Evolutionary conservation across 2,113 vertebrate species (phyloP), one percentile per base, ranked within the genome.

Genomic region (Prolemur simus): DNA sequence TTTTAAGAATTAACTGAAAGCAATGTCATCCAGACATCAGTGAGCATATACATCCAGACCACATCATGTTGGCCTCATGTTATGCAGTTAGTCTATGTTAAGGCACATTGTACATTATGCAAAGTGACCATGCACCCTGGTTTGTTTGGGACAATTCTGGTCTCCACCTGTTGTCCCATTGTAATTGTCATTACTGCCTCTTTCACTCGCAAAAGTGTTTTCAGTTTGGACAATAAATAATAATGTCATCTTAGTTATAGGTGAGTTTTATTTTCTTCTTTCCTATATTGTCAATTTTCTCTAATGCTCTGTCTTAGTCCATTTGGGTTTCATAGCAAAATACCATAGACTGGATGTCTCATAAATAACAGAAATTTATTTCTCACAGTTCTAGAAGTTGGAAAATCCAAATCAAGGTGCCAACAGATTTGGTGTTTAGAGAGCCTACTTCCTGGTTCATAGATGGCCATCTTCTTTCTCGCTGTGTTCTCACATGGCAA

Each of bases 1-100:
- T 81, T 94, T 69, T 82, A 94, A 91, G 92, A 91, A 87, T 20
- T 76, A 29, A 76, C 49, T 76, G 58, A 91, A 83, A 91, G 39
- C 20, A 68, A 42, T 58, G 29, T 64, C 68, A 69, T 73, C 47
- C 34, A 83, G 77, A 74, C 49, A 82, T 74, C 25, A 68, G n/a
- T 87, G 29, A 74, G 29, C 39, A 45, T 18, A n/a, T 6, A 63
- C 8, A 14, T 37, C 27, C 17, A 18, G 29, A 76, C 32, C 42
- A 42, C 10, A 60, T 42, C 6, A 42, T 18, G 1, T 52, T 90
- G 52, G 52, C 17, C 5, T 54, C 76, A 45, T 20, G 2, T 29
- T n/a, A 32, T 87, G 20, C 25, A 25, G 5, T 73, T 81, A 34
- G 63, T 20, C 63, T 45, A 39, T n/a, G 14, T 56, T 56, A 60